Percentiles rank a stretch among this genome's conserved stretches.
Conservation (phyloP, 2,888 invertebrate genomes). For the Lithosia quadra region DNA sequence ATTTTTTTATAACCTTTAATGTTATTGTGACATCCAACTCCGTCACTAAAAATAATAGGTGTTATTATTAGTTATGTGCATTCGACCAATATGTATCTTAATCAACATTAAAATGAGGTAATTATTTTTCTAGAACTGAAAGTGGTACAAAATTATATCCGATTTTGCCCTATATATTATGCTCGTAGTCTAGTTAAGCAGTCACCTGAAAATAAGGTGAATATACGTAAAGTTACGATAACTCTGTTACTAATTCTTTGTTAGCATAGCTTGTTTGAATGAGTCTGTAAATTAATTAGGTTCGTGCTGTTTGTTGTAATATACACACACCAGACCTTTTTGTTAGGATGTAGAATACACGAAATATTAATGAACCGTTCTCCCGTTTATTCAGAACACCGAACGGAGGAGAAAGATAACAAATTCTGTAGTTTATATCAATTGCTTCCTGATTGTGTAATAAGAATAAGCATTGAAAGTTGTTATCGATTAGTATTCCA, state of each 20-base stretch:
- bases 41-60: too few species aligned
- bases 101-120: too few species aligned
- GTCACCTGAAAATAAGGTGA: neutral
- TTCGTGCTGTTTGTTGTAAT: neutral
- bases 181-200: neutral
- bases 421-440: slow-evolving; percentile 2
- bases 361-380: neutral
- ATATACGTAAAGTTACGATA: neutral
- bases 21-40: too few species aligned
- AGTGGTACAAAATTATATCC: too few species aligned
- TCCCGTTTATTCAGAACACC: neutral
- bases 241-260: neutral
- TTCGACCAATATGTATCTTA: too few species aligned
- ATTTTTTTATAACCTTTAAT: too few species aligned
- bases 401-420: neutral
- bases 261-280: slow-evolving; percentile 6
- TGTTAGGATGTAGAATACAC: neutral
- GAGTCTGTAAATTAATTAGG: slow-evolving; percentile 7
- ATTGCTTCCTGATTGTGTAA: neutral
- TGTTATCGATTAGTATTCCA: neutral
- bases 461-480: neutral
- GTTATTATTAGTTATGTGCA: too few species aligned
- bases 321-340: slow-evolving; percentile 1
- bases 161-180: neutral
- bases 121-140: too few species aligned